phyloP scores from a whole-genome alignment of 2,888 invertebrate genomes.

The Amphipyra berbera region DNA sequence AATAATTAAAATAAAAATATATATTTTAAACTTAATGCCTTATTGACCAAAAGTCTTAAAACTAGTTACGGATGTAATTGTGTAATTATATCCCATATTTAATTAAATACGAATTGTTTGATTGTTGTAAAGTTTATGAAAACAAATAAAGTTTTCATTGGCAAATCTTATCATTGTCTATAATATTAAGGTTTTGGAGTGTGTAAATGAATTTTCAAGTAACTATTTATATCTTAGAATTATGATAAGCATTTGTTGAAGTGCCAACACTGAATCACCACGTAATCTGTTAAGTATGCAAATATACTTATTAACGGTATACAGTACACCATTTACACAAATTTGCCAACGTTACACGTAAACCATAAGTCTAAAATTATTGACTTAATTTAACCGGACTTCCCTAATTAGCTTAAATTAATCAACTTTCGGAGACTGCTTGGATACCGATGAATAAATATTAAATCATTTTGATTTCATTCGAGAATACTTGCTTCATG shows the following conservation, averaged over 20 bases:
- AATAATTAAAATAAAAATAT: conserved; percentile 88
- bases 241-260: conserved; percentile 61
- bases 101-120: conserved; percentile 82
- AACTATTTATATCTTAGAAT: conserved; percentile 71
- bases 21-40: conserved; percentile 90
- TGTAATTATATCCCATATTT: conserved; percentile 82
- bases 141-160: conserved; percentile 78
- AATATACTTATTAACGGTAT: conserved; percentile 28
- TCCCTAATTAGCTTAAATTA: conserved; percentile 17
- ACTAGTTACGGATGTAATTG: conserved; percentile 87
- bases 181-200: conserved; percentile 70
- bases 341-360: conserved; percentile 34
- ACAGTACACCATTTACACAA: conserved; percentile 43
- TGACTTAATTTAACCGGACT: conserved; percentile 14
- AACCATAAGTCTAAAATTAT: conserved; percentile 27
- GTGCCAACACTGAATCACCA: conserved; percentile 63
- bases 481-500: conserved; percentile 37
- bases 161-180: conserved; percentile 83
- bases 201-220: conserved; percentile 69
- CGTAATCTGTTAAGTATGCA: conserved; percentile 43
- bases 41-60: conserved; percentile 90
- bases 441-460: conserved; percentile 12
- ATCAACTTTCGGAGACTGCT: conserved; percentile 43
- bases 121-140: conserved; percentile 87
- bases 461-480: conserved; percentile 19